Evolutionary conservation across 1,140 invertebrate genomes (phyloP).

Genomic region (Medauroidea extradentata): DNA sequence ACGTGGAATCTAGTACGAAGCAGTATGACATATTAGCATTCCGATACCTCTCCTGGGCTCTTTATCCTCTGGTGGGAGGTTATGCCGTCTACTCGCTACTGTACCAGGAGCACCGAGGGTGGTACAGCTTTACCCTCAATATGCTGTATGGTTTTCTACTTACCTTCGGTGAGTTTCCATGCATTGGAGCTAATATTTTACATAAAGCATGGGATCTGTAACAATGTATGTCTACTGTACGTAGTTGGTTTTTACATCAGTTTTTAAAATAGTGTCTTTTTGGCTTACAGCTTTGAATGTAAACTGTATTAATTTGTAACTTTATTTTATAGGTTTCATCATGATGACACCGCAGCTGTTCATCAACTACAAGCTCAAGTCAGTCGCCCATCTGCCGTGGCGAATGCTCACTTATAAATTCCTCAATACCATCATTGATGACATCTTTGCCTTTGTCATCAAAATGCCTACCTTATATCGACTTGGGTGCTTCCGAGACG

Average conservation of each 20-base stretch:
- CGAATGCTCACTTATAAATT: conserved; percentile 99
- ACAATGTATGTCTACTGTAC: too few species aligned
- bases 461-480: conserved; percentile 99
- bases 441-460: conserved; percentile 99
- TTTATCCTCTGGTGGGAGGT: conserved; percentile 87
- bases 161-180: conserved; percentile 73
- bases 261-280: background rate
- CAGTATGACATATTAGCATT: conserved; percentile 95
- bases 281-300: background rate
- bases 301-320: conserved; percentile 1
- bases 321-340: conserved; percentile 73
- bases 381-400: conserved; percentile 98
- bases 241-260: background rate
- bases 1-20: conserved; percentile 92
- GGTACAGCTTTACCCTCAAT: conserved; percentile 87
- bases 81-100: conserved; percentile 96
- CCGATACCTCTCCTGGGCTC: conserved; percentile 91
- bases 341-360: conserved; percentile 99
- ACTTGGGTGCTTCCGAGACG: conserved; percentile 94
- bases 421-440: conserved; percentile 99
- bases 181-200: background rate
- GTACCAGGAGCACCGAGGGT: conserved; percentile 97
- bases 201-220: too few species aligned
- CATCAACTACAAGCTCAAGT: conserved; percentile 99
- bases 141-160: conserved; percentile 97